These are phyloP conservation scores for Mohoua ochrocephala DNA, from an alignment of 2,113 vertebrate species.

Conservation along the genomic window DNA sequence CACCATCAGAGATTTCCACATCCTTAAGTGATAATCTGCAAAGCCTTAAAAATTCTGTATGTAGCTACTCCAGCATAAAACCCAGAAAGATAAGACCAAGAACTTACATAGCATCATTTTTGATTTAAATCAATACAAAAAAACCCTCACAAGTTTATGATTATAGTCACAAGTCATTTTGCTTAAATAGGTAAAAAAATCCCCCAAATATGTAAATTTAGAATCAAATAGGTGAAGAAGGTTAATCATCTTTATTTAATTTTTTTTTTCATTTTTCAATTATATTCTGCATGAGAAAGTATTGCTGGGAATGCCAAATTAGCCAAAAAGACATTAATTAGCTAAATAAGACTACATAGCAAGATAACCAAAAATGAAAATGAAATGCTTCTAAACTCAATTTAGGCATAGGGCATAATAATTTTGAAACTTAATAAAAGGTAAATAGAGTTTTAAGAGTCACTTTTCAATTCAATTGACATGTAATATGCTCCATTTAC, in stretches of 20 bases:
- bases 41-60: neutral
- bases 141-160: neutral
- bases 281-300: neutral
- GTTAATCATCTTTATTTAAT: neutral
- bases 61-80: neutral
- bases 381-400: neutral
- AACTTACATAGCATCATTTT: neutral
- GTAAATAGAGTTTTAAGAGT: conserved; percentile 7
- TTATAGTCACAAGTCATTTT: neutral
- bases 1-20: neutral
- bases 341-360: neutral
- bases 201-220: neutral
- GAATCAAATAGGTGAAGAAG: neutral
- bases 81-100: neutral
- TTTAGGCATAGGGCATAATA: neutral
- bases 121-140: neutral
- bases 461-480: conserved; percentile 19
- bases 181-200: neutral
- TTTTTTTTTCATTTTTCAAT: neutral
- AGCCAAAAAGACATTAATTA: neutral
- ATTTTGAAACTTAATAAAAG: conserved; percentile 10
- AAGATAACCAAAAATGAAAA: conserved; percentile 15
- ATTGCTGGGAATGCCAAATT: neutral
- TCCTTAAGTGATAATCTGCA: neutral
- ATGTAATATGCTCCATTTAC: neutral